phyloP scores from a whole-genome alignment of 2,888 invertebrate species.

The Lysandra coridon region DNA sequence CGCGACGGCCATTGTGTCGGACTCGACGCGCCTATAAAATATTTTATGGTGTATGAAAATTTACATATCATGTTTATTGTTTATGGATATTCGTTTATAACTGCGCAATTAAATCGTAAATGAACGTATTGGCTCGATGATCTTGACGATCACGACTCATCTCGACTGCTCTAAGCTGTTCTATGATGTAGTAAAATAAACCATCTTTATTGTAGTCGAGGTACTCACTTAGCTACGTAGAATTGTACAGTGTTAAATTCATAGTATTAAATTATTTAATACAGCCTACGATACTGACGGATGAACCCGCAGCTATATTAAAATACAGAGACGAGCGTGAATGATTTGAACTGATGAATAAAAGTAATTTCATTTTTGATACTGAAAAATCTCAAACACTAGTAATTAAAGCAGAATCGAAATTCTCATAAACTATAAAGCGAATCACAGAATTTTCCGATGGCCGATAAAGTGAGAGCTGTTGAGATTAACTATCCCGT shows the following conservation, averaged over 20 bases:
- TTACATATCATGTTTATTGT: constrained; percentile 26
- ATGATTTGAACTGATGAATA: background rate
- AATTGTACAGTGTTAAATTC: background rate
- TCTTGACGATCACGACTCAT: background rate
- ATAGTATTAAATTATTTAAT: background rate
- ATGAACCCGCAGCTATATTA: background rate
- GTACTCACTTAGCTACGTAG: too few relatives aligned
- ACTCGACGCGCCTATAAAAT: constrained; percentile 29
- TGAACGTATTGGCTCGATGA: background rate
- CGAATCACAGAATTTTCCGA: constrained; percentile 16
- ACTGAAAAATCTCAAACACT: background rate
- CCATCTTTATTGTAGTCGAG: too few relatives aligned
- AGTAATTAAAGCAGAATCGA: background rate
- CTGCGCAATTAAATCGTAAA: constrained; percentile 27
- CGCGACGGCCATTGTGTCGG: constrained; percentile 35
- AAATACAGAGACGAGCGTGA: background rate
- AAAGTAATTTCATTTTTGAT: background rate
- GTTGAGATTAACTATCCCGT: constrained; percentile 18
- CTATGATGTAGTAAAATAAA: background rate
- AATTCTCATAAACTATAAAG: background rate
- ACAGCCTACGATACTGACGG: background rate
- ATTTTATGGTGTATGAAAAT: constrained; percentile 31
- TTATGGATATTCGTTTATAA: constrained; percentile 26
- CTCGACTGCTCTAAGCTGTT: background rate
- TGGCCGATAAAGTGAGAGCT: background rate